phyloP scores from a whole-genome alignment of 2,113 vertebrate species.

The Vanacampus margaritifer region DNA sequence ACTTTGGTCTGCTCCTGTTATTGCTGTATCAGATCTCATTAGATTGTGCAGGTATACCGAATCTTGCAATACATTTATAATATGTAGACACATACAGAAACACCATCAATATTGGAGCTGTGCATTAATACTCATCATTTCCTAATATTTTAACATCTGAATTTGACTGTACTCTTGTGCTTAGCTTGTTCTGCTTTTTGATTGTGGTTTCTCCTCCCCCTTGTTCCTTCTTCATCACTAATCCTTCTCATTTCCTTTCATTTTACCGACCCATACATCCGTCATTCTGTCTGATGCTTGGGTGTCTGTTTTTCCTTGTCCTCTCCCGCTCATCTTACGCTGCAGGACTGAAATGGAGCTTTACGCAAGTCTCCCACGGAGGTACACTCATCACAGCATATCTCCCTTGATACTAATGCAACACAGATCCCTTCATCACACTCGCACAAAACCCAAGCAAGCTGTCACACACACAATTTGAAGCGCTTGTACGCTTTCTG shows the following conservation, averaged over 20 bases:
- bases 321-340: conserved; percentile 55
- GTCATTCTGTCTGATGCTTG: conserved; percentile 38
- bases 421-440: conserved; percentile 41
- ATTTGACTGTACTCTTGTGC: conserved; percentile 22
- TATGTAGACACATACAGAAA: background rate
- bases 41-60: background rate
- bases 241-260: conserved; percentile 44
- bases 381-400: conserved; percentile 69
- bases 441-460: conserved; percentile 40
- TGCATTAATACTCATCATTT: conserved; percentile 41
- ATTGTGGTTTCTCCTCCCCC: conserved; percentile 36
- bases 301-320: conserved; percentile 25
- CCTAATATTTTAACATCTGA: conserved; percentile 27
- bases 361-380: conserved; percentile 82
- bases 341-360: conserved; percentile 83
- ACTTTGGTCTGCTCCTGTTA: background rate
- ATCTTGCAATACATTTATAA: background rate
- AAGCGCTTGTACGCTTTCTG: conserved; percentile 33
- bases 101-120: background rate
- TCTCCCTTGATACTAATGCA: conserved; percentile 60
- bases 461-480: conserved; percentile 42
- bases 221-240: conserved; percentile 35
- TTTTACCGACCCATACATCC: conserved; percentile 34
- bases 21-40: background rate
- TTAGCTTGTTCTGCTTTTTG: conserved; percentile 50